Evolutionary conservation across 1,140 invertebrate species (phyloP), one percentile per base, ranked within the genome.

Genomic region (Campoletis sonorensis): DNA sequence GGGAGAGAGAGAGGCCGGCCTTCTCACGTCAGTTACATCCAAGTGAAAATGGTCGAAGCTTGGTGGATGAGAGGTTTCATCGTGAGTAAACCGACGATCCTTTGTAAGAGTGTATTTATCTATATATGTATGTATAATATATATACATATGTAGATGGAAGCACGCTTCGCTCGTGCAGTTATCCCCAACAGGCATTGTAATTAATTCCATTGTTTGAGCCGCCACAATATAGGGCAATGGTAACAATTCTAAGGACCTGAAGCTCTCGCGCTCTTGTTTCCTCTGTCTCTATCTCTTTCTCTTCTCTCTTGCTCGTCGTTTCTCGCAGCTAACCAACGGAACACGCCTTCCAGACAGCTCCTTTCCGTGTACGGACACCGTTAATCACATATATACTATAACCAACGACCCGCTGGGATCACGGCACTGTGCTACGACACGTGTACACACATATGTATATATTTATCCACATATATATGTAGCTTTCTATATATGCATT

Each of bases 121-220:
- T 27, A 27, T 67, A 67, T 27, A 67, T 13, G 30, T 10, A 30
- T 27, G 1, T 1, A 10, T 4, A 26, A 3, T 26, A 13, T 23
- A 15, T 64, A 15, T 64, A 15, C 27, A 4, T 64, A 11, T 64
- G 61, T 64, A 23, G 16, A 61, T 86, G 89, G 87, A 88, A 88
- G 84, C 86, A 67, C 85, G 67, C 67, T 33, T 18, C 11, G 67
- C 67, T 81, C 86, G 81, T 86, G 86, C 83, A 86, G 86, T 87
- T 85, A 89, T 90, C 81, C 85, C 78, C 79, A 85, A 86, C 86
- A 87, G 82, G 86, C 87, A 85, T 87, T 90, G 88, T 90, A 90
- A 91, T 91, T 91, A 90, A 90, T 90, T 85, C 85, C 80, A 89
- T 90, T 90, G 88, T 90, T 90, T 85, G 84, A 85, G 82, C 68